Percentiles rank a stretch among this genome's conserved stretches.
phyloP scores from a whole-genome alignment of 2,797 vertebrate genomes.

The Acipenser oxyrinchus region DNA sequence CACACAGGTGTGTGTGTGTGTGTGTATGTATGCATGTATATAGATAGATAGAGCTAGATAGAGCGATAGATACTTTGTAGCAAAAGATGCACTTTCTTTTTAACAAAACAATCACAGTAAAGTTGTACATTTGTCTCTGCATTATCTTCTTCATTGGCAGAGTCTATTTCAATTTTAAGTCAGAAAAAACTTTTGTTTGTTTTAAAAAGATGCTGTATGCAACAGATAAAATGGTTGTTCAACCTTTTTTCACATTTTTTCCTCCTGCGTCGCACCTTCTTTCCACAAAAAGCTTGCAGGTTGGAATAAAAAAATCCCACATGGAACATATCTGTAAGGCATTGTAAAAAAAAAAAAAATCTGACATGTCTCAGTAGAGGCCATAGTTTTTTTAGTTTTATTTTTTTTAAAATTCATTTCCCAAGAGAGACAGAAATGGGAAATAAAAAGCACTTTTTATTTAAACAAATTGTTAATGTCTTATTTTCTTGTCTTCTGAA shows the following conservation, averaged over 20 bases:
- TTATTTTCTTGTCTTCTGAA: slow-evolving; percentile 58
- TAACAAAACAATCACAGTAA: slow-evolving; percentile 72
- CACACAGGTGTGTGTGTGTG: slow-evolving; percentile 49
- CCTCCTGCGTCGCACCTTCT: slow-evolving; percentile 34
- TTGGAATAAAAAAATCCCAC: slow-evolving; percentile 45
- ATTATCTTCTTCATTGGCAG: slow-evolving; percentile 42
- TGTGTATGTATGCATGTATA: slow-evolving; percentile 50
- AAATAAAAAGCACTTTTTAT: slow-evolving; percentile 74
- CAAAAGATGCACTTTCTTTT: slow-evolving; percentile 68
- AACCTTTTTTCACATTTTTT: slow-evolving; percentile 37
- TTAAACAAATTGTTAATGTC: slow-evolving; percentile 55
- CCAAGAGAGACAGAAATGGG: slow-evolving; percentile 52
- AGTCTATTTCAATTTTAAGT: slow-evolving; percentile 49
- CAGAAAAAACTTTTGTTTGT: slow-evolving; percentile 34
- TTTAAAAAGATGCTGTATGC: slow-evolving; percentile 37
- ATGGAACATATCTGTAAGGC: slow-evolving; percentile 48
- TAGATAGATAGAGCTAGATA: slow-evolving; percentile 54
- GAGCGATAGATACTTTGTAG: slow-evolving; percentile 60
- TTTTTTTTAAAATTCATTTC: slow-evolving; percentile 42
- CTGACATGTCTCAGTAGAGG: slow-evolving; percentile 53
- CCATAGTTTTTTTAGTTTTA: slow-evolving; percentile 45
- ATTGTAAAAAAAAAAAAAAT: slow-evolving; percentile 53
- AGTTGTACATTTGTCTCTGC: slow-evolving; percentile 52
- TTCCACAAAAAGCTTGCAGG: slow-evolving; percentile 45
- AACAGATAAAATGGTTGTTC: slow-evolving; percentile 42